Evolutionary conservation across 2,113 vertebrate species (phyloP), one percentile per base, ranked within the genome.

Genomic region (Willisornis vidua): DNA sequence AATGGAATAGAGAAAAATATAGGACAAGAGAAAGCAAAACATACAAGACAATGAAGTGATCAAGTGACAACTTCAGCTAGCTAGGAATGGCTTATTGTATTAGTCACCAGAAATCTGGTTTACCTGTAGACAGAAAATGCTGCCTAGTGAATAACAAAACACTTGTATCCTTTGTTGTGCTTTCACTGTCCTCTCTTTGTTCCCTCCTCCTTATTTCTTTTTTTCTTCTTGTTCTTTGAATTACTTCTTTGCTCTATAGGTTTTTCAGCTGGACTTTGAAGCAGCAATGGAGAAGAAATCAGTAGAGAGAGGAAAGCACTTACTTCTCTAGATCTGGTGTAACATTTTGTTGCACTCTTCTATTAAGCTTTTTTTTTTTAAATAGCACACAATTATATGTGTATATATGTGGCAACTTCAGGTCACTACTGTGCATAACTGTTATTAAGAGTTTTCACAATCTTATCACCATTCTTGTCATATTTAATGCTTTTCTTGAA

Each of bases 51-150:
- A 95, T 94, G 57, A 95, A 93, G 91, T 57, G 68, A 76, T 94
- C 94, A 94, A 97, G 72, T 87, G 89, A 95, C 68, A 94, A 74
- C 19, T 89, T 87, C 46, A 89, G 54, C 65, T 58, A 80, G 51
- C 46, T 74, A 54, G 37, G 45, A 91, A 61, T 3, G 22, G n/a
- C 35, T 31, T 82, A 35, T 67, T 90, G 45, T 77, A 70, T 54
- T 81, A 73, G 72, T 24, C 55, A 90, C 45, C 14, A 75, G 78
- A 88, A 91, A 84, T 19, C 57, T 76, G n/a, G 35, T 57, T 87
- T 87, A 54, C 48, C 24, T 6, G 7, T 20, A 73, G 52, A 76
- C 35, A 71, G 61, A 70, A 63, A 83, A 86, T 46, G 33, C 18
- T 51, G 12, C 37, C 51, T 33, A 29, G 12, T 35, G 18, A 83